phyloP scores from a whole-genome alignment of 1,140 invertebrate genomes.

The Drosophila melanogaster region DNA sequence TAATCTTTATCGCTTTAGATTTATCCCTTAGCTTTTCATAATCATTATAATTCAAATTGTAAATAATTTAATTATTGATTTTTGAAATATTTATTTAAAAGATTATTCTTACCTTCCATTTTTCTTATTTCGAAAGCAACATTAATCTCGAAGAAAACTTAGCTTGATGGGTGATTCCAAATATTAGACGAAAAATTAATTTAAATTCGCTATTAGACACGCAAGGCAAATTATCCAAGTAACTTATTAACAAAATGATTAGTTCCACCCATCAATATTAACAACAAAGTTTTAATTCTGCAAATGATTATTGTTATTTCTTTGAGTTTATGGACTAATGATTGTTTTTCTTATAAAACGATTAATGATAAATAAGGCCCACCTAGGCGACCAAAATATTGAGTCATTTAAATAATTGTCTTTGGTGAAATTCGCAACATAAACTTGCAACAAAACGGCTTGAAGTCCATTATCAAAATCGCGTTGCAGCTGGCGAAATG shows the following conservation, averaged over 20 bases:
- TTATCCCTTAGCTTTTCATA: too few relatives aligned
- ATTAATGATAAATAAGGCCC: constrained; percentile 9
- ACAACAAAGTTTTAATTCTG: constrained; percentile 21
- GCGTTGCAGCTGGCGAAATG: constrained; percentile 22
- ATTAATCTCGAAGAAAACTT: neutral
- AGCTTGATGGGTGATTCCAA: constrained; percentile 6
- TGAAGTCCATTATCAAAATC: constrained; percentile 5
- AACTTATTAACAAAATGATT: constrained; percentile 21
- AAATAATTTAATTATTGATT: neutral
- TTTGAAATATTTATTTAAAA: neutral
- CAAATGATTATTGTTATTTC: constrained; percentile 19
- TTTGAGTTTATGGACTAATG: constrained; percentile 13
- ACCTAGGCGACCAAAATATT: neutral
- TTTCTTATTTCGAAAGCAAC: neutral
- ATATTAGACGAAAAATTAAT: constrained; percentile 22
- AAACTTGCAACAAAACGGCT: constrained; percentile 12
- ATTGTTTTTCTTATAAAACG: constrained; percentile 10
- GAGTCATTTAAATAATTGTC: constrained; percentile 14
- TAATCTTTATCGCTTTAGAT: too few relatives aligned
- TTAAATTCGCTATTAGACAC: constrained; percentile 7
- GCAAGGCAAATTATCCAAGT: neutral
- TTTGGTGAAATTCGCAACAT: constrained; percentile 13
- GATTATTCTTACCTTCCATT: neutral
- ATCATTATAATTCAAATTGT: too few relatives aligned
- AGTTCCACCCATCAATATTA: constrained; percentile 27